Base-by-base conservation (phyloP, 1,140 invertebrate genomes). In the Drosophila pandora region DNA sequence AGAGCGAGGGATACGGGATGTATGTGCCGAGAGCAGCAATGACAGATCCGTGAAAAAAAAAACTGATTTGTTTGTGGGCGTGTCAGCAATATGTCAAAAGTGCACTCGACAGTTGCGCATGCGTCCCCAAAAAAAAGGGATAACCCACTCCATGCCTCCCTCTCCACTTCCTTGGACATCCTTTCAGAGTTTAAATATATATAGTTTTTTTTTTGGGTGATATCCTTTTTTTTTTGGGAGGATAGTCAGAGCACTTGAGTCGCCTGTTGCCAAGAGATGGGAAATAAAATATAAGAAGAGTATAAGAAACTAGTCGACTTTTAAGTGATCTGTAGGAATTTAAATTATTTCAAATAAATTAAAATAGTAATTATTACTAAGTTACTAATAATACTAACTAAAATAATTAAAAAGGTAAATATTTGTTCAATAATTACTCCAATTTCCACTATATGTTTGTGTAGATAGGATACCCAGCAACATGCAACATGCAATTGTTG, bases 51-150 rank as follows among this genome's bases (percentile, higher is more conserved):
- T 32, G 13, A 28, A 28, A 60, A 37, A 57, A 64, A 48, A 47
- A 47, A 23, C 21, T 71, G 76, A 80, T 84, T 84, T 85, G 76
- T 79, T 69, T 87, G 82, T 62, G 83, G 82, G 83, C 83, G 82
- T 79, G 75, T 70, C 78, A 72, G 61, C 83, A 87, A 87, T 87
- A 78, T 87, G 82, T 87, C 82, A 87, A 64, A 82, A 65, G 71
- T 61, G 59, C 70, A 80, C 79, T 87, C 78, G 56, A 79, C 53
- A 64, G 68, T 53, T 58, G 50, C 68, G 68, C 64, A 81, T 70
- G 81, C 76, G 80, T 60, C 50, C 12, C 45, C 49, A 47, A 43
- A 37, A 41, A 76, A 43, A 63, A 63, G 54, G 59, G 25, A 56
- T 57, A 39, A 22, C 30, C 39, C 34, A 10, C 23, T 12, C 13